Evolutionary conservation across 2,113 vertebrate genomes (phyloP).

Genomic region (Reinhardtius hippoglossoides): DNA sequence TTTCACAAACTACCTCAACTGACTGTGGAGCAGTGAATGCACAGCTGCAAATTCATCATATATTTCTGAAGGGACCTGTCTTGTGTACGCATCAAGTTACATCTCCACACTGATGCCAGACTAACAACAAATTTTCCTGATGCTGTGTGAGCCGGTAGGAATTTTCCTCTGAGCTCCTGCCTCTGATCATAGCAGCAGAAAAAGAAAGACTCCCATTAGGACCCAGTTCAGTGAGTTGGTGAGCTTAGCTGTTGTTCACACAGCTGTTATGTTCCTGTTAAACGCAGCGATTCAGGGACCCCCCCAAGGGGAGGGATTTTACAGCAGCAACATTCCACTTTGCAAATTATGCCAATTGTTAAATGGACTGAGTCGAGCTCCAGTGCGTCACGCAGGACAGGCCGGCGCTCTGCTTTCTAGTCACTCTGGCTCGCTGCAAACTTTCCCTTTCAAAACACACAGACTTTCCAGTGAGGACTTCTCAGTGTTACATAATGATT

Average conservation of each 20-base stretch:
- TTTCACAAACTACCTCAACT: neutral
- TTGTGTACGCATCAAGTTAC: neutral
- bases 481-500: neutral
- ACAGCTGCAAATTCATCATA: too few relatives aligned
- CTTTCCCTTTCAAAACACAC: conserved; percentile 18
- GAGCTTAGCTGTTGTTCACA: conserved; percentile 43
- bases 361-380: conserved; percentile 33
- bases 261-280: conserved; percentile 41
- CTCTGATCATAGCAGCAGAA: conserved; percentile 23
- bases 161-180: conserved; percentile 2
- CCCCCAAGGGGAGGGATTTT: conserved; percentile 22
- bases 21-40: too few relatives aligned
- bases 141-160: conserved; percentile 3
- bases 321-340: conserved; percentile 27
- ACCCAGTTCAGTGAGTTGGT: conserved; percentile 19
- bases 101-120: neutral
- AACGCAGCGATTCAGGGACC: conserved; percentile 32
- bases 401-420: conserved; percentile 21
- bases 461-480: neutral
- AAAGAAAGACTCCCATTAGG: conserved; percentile 18
- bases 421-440: neutral
- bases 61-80: neutral
- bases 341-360: conserved; percentile 36
- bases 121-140: neutral
- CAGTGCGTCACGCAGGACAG: conserved; percentile 8